A percentile compares a stretch with the other conserved stretches of the same genome.
These are phyloP conservation scores for Rhopalosiphum maidis DNA, from an alignment of 1,140 invertebrate species.

Conservation along the genomic window DNA sequence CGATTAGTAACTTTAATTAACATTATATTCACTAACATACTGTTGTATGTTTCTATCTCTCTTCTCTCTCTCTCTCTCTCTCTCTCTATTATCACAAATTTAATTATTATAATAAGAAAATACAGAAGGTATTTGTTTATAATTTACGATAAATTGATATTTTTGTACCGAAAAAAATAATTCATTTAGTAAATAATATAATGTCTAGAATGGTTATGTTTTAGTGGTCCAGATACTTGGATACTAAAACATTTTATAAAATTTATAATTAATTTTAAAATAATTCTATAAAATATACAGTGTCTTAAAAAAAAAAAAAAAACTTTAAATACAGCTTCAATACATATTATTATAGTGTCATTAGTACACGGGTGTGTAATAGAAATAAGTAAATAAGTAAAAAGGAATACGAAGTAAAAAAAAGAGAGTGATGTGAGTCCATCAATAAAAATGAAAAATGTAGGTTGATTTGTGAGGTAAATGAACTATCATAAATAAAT, in stretches of 20 bases:
- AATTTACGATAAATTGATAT: neutral
- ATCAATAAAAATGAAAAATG: neutral
- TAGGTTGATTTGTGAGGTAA: neutral
- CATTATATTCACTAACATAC: neutral
- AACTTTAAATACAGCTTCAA: too few species aligned
- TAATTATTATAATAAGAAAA: neutral
- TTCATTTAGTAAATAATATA: neutral
- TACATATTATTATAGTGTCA: neutral
- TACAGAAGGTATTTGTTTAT: neutral
- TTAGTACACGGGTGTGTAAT: neutral
- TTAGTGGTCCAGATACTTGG: neutral
- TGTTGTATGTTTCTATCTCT: neutral
- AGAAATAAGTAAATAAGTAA: neutral
- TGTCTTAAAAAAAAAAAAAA: too few species aligned
- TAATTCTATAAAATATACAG: too few species aligned
- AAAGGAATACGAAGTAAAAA: neutral
- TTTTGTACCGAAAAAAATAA: neutral
- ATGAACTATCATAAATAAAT: neutral
- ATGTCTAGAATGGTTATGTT: neutral
- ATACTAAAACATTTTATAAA: neutral
- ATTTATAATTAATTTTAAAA: neutral
- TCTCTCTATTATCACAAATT: neutral
- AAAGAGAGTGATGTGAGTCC: neutral
- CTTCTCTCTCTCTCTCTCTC: rapidly evolving
- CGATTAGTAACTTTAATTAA: neutral